phyloP scores from a whole-genome alignment of 1,140 invertebrate species.

The Elymnias hypermnestra region DNA sequence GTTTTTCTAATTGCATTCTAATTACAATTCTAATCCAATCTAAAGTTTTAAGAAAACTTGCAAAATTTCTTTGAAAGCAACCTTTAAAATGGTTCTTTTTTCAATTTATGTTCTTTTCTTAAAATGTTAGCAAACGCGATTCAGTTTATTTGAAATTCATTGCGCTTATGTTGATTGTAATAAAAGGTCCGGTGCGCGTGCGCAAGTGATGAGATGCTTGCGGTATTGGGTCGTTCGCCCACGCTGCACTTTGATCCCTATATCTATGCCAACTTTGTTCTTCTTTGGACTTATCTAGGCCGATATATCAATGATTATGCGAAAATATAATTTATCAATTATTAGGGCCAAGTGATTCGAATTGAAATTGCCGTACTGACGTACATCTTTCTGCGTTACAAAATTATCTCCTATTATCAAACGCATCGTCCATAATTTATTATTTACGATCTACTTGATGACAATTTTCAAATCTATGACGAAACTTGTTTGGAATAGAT shows the following conservation, averaged over 20 bases:
- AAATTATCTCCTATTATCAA: no score
- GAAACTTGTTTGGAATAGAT: no score
- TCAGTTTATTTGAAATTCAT: conserved; percentile 26
- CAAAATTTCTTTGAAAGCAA: not conserved
- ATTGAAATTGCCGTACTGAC: no score
- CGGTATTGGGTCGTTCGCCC: conserved; percentile 71
- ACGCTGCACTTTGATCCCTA: conserved; percentile 71
- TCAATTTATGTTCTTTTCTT: no score
- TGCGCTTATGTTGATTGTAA: conserved; percentile 37
- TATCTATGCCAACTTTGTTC: conserved; percentile 72
- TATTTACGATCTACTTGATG: no score
- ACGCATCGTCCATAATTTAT: no score
- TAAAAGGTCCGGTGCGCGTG: conserved; percentile 51
- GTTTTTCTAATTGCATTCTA: no score
- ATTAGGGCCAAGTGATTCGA: not conserved
- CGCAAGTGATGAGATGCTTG: conserved; percentile 45
- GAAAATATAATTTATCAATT: conserved; percentile 12
- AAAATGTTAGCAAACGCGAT: conserved; percentile 1
- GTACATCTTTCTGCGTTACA: no score
- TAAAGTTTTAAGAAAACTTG: not conserved
- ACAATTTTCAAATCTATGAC: no score
- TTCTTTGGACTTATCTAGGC: conserved; percentile 63
- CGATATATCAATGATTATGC: conserved; percentile 27
- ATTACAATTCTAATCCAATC: not conserved
- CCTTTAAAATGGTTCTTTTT: no score